Evolutionary conservation across 2,797 vertebrate genomes (phyloP), one percentile per base, ranked within the genome.

Genomic region (Parauchenoglanis punctatus): DNA sequence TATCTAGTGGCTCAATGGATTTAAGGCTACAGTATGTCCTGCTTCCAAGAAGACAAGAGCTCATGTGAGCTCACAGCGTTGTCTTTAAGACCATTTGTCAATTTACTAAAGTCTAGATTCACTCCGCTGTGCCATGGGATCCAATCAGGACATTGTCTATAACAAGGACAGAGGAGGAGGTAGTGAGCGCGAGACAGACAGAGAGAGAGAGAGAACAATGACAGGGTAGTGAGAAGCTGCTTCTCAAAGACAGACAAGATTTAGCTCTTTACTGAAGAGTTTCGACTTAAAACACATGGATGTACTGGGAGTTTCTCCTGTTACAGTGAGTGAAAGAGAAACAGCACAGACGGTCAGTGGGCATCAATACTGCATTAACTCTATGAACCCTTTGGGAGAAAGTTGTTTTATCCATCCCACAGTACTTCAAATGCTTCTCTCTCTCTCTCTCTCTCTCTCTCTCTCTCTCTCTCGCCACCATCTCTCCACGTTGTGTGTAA

Each of bases 401-500:
- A 35, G 17, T 89, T 75, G 87, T 44, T 87, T 58, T 75, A 25
- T 83, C 86, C 58, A 72, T 54, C n/a, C 31, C 35, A 63, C 59
- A 83, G 18, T 87, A 83, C 72, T 63, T 31, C 12, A 23, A 40
- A 31, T 75, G 68, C 67, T 31, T 52, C 76, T 72, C 75, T 58
- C 61, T 52, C 73, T 75, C 65, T 77, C n/a, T 40, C 54, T 61
- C 49, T 52, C 15, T 49, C 35, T 49, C 28, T 67, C 18, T 68
- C 49, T 40, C 54, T 61, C 49, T 52, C 15, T 49, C 35, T 49
- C 28, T 67, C 18, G 49, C 44, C 59, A 49, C 35, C 80, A 81
- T 81, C 59, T n/a, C 54, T 80, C 44, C 31, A 31, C 18, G 2
- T 61, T 54, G 78, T 56, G 81, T 87, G 94, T 93, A 94, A 95